These are phyloP conservation scores for Euzophera pinguis DNA, from an alignment of 2,888 invertebrate genomes.

Conservation along the genomic window DNA sequence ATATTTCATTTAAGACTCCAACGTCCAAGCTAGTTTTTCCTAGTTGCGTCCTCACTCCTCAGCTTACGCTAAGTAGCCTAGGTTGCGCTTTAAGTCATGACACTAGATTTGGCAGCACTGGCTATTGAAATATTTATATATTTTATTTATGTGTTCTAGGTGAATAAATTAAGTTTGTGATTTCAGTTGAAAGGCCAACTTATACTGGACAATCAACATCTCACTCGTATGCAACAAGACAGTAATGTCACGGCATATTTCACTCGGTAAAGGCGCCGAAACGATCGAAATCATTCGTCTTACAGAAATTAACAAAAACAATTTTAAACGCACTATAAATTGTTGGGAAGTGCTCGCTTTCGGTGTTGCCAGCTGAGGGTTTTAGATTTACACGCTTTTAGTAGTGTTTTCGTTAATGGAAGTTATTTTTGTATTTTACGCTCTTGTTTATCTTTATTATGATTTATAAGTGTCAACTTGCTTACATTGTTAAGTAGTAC, in stretches of 20 bases:
- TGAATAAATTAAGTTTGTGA: too few relatives aligned
- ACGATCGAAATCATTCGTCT: slow-evolving; percentile 57
- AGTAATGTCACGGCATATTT: slow-evolving; percentile 42
- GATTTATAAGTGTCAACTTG: too few relatives aligned
- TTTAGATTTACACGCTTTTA: neutral
- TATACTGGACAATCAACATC: neutral
- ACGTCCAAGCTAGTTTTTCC: too few relatives aligned
- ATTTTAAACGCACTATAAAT: slow-evolving; percentile 64
- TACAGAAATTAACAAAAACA: slow-evolving; percentile 72
- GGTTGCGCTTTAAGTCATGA: too few relatives aligned
- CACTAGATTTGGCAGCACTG: too few relatives aligned
- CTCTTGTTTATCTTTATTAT: neutral
- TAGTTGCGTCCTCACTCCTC: too few relatives aligned
- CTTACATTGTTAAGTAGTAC: too few relatives aligned
- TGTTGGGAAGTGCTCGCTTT: slow-evolving; percentile 49
- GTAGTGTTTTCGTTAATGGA: neutral
- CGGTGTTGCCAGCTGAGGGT: slow-evolving; percentile 46
- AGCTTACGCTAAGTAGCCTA: too few relatives aligned
- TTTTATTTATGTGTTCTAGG: too few relatives aligned
- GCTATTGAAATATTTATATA: too few relatives aligned
- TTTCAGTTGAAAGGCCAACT: neutral
- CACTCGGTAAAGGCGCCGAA: slow-evolving; percentile 65
- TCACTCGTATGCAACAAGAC: slow-evolving; percentile 19
- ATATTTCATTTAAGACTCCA: too few relatives aligned
- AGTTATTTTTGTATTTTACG: neutral